Evolutionary conservation across 2,797 vertebrate species (phyloP).

Genomic region (Chanos chanos): DNA sequence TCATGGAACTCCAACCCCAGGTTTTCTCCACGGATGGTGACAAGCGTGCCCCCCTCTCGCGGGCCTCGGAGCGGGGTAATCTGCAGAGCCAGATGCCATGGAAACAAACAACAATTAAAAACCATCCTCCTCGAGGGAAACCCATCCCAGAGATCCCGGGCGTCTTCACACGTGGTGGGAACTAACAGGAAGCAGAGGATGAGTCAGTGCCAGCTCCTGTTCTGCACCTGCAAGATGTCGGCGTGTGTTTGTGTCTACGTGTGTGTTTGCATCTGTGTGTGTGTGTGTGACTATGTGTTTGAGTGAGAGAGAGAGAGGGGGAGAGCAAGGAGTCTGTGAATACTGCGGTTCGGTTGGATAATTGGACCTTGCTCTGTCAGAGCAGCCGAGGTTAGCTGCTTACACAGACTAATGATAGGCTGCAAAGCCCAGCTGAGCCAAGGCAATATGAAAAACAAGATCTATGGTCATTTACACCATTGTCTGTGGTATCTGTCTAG

Average conservation of each 20-base stretch:
- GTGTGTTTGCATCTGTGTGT: conserved; percentile 11
- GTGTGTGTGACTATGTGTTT: neutral
- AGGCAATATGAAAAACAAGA: conserved; percentile 17
- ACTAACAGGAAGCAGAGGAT: conserved; percentile 24
- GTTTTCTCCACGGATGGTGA: conserved; percentile 96
- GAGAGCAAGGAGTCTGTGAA: conserved; percentile 32
- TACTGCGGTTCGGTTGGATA: conserved; percentile 40
- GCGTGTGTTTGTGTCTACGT: conserved; percentile 16
- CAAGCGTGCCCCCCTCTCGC: conserved; percentile 91
- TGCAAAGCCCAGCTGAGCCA: conserved; percentile 35
- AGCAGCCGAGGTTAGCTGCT: conserved; percentile 28
- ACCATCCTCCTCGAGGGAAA: neutral
- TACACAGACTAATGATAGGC: conserved; percentile 43
- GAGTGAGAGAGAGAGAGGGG: neutral
- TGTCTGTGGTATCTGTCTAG: too few relatives aligned
- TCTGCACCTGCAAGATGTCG: conserved; percentile 28
- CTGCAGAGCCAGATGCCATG: conserved; percentile 61
- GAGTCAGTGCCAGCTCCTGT: conserved; percentile 30
- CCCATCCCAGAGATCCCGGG: neutral
- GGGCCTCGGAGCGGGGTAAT: conserved; percentile 89
- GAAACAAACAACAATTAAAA: conserved; percentile 4
- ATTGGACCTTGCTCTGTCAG: conserved; percentile 40
- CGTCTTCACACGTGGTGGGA: conserved; percentile 4
- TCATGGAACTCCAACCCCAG: conserved; percentile 92
- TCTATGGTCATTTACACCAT: neutral